Percentiles rank a stretch among this genome's conserved stretches.
These are phyloP conservation scores for Cavia porcellus DNA, from an alignment of 2,113 vertebrate species.

Conservation along the genomic window DNA sequence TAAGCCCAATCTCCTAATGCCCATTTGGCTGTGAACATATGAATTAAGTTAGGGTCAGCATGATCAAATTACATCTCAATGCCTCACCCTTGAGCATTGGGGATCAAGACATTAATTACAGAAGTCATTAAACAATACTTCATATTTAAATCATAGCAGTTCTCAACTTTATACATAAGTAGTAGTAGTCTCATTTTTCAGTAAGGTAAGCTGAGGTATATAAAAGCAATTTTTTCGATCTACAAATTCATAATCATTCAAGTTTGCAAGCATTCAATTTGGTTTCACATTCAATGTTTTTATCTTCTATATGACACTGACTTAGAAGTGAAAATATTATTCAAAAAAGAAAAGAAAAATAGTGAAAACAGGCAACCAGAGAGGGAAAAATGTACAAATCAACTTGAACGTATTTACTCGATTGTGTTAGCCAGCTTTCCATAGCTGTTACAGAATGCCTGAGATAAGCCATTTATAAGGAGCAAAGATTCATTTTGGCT, in stretches of 20 bases:
- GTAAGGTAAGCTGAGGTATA: not conserved
- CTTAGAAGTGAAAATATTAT: not conserved
- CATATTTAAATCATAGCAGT: not conserved
- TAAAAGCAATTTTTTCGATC: conserved; percentile 24
- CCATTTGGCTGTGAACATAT: not conserved
- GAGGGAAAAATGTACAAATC: not conserved
- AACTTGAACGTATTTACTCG: not conserved
- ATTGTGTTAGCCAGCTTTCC: not conserved
- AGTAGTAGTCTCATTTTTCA: not conserved
- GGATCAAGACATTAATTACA: not conserved
- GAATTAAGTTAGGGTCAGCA: not conserved
- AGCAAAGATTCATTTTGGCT: not conserved
- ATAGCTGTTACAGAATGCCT: not conserved
- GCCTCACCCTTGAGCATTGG: not conserved
- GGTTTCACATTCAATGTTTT: not conserved
- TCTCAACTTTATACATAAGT: not conserved
- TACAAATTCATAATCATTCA: not conserved
- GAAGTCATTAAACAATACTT: not conserved
- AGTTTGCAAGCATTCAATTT: conserved; percentile 8
- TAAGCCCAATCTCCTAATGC: not conserved
- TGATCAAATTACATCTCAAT: not conserved
- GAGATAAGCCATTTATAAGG: not conserved
- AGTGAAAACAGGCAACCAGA: not conserved
- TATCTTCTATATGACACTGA: not conserved
- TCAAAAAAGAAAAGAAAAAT: not conserved